Base-by-base conservation (phyloP, 2,888 invertebrate genomes). In the Spilosoma lubricipeda region DNA sequence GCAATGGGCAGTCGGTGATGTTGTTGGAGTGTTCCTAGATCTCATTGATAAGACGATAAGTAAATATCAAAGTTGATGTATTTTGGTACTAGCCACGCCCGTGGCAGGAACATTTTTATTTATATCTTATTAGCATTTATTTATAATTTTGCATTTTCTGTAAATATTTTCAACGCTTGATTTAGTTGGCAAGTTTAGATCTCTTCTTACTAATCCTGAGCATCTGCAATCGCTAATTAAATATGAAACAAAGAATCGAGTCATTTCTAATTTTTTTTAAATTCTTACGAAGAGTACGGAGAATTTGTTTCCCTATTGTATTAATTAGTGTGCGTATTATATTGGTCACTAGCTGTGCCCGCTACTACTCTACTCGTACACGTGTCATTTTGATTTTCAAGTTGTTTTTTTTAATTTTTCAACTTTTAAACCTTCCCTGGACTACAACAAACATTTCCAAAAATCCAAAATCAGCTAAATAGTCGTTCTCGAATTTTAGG, bases 21-120 rank as follows among this genome's bases (percentile, higher is more conserved):
- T 99, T 91, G 99, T 99, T 91, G 99, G 99, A 86, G 99, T 99
- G 92, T 99, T 99, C 97, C 97, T 99, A 94, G 99, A 99, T 97
- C 97, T 99, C 92, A 98, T 99, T 96, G 99, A 99, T 97, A 98
- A 98, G 94, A 99, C 99, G 91, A 99, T 99, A 97, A 99, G 99
- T 99, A 98, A 99, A 91, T 93, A 90, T 87, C 88, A 84, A 73
- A 74, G 67, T 80, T 68, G 82, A 78, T 76, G 81, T 72, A 81
- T 77, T 79, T 18, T 36, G 63, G 52, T 45, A 64, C 70, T 85
- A 76, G 75, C 80, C 82, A 48, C 72, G 77, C 78, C 80, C 39
- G 76, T 91, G 92, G 91, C 91, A 87, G 89, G 88, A 92, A 92
- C 89, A 92, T 92, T 87, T 89, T 84, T 85, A 70, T 79, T 66